Evolutionary conservation across 2,797 vertebrate species (phyloP), one percentile per base, ranked within the genome.

Genomic region (Poeciliopsis turneri): DNA sequence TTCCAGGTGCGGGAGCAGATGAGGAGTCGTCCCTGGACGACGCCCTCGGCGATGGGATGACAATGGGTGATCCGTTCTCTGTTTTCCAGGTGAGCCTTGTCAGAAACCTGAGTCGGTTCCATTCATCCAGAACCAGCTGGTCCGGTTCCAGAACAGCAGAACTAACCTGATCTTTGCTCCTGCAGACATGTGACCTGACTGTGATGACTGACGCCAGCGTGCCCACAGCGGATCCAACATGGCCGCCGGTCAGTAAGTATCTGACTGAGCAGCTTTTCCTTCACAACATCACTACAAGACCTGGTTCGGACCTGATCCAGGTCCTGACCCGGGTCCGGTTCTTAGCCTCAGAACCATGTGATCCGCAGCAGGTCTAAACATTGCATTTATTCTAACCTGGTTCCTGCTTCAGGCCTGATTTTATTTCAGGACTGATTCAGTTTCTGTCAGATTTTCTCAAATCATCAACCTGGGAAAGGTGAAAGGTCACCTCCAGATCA

Each of bases 131-230:
- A n/a, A 57, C 25, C 25, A 57, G 53, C 53, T 0, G 4, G 30
- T 33, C 57, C 57, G n/a, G 28, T 64, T 64, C 28, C 59, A 33
- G 59, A 16, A 64, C 59, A 33, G 30, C 30, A 61, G 30, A 64
- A 15, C 28, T 64, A 64, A 64, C 15, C 1, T 41, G 13, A 74
- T 2, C 16, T 82, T 72, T 83, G 13, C 64, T 66, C 92, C 74
- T 87, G 61, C 89, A 98, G 97, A 92, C 89, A 46, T 96, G 96
- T 89, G 96, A 94, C 78, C 94, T 98, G 46, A 94, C 94, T 87
- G 95, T 95, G 20, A 84, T 97, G 80, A 98, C 97, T 0, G 97
- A 98, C 85, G 96, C 97, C 84, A 82, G 39, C 46, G 91, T 97
- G 73, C 74, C 87, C 33, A 70, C 2, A 0, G 0, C 3, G 2